Evolutionary conservation across 2,888 invertebrate genomes (phyloP), one percentile per base, ranked within the genome.

Genomic region (Chrysolina haemoptera): DNA sequence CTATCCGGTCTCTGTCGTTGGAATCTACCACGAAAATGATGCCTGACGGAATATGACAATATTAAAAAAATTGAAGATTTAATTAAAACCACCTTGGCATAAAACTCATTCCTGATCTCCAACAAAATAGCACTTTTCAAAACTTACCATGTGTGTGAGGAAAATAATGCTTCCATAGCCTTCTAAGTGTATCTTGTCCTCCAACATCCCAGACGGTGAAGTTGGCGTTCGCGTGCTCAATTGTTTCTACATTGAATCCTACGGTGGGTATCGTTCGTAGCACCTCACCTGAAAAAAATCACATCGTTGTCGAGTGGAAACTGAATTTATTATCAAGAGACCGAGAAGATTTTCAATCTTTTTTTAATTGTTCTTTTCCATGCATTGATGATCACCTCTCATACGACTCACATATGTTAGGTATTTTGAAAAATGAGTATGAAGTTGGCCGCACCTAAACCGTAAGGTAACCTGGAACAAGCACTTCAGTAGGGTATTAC

Each of bases 151-250:
- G 95, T 3, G 98, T 98, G 86, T 98, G 97, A 88, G 98, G 98
- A 87, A 97, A 98, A 86, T 98, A 98, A 87, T 98, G 98, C 86
- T 98, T 94, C 98, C 98, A 98, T 65, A 98, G 89, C 0, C 98
- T 97, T 78, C 98, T 91, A 83, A 98, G 98, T 90, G 98, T 98
- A 87, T 97, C 97, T 88, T 98, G 98, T 76, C 98, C 98, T 85
- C 98, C 98, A 74, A 98, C 98, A 88, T 98, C 98, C 98, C 98
- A 98, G 11, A 98, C 98, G 18, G 98, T 98, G 87, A 98, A 98
- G 86, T 95, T 95, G 84, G 98, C 97, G 89, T 98, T 98, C 90
- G 97, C 98, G 90, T 98, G 98, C 87, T 98, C 98, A 4, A 98
- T 98, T 2, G 98, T 98, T 88, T 98, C 98, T 53, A 98, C 98